A percentile compares a stretch with the other conserved stretches of the same genome.
phyloP scores from a whole-genome alignment of 2,113 vertebrate species.

The Aviceda subcristata region DNA sequence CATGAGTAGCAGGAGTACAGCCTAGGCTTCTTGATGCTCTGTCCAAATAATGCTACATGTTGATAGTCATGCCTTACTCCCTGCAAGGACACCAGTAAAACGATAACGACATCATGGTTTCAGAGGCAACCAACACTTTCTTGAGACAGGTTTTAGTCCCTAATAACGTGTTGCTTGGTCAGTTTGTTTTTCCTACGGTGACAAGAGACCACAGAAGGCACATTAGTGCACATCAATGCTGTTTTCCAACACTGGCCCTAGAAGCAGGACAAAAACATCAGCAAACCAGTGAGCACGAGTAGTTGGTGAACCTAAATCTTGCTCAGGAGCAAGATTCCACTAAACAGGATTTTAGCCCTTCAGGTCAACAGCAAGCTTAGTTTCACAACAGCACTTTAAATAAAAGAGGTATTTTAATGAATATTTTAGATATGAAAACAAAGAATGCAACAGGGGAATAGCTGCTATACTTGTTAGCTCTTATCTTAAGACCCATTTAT shows the following conservation, averaged over 20 bases:
- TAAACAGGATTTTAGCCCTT: neutral
- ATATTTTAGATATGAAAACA: neutral
- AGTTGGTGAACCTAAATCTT: neutral
- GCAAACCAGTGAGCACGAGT: neutral
- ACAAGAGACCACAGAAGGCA: neutral
- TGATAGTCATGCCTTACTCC: neutral
- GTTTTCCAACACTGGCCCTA: neutral
- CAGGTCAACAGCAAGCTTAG: neutral
- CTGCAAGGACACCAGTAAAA: neutral
- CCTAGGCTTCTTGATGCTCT: neutral
- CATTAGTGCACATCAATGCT: accelerated
- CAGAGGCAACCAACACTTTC: neutral
- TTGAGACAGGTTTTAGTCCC: neutral
- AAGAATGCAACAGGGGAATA: neutral
- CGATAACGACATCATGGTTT: neutral
- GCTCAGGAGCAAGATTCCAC: neutral
- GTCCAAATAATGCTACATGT: neutral
- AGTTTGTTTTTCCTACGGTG: neutral
- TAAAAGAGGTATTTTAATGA: neutral
- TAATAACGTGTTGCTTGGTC: neutral
- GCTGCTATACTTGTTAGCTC: neutral
- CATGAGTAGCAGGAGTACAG: neutral
- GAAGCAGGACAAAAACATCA: neutral
- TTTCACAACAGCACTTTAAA: neutral
- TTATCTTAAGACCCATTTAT: neutral